These are phyloP conservation scores for Volucella inanis DNA, from an alignment of 2,888 invertebrate species.

Conservation along the genomic window DNA sequence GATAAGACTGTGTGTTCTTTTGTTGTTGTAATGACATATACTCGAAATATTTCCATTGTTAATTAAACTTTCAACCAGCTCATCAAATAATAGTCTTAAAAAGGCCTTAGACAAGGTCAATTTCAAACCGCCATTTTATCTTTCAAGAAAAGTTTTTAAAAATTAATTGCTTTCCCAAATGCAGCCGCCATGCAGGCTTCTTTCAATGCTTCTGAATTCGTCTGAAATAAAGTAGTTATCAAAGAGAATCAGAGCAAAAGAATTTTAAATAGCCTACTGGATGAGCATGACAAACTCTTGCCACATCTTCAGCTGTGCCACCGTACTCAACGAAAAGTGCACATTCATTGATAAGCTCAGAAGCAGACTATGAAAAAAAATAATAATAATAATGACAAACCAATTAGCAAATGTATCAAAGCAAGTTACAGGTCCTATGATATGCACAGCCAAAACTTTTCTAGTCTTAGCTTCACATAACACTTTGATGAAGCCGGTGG, in stretches of 20 bases:
- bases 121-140: too few relatives aligned
- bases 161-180: conserved; percentile 98
- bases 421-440: conserved; percentile 94
- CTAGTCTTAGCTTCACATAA: conserved; percentile 96
- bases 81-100: too few relatives aligned
- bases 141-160: conserved; percentile 83
- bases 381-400: background rate
- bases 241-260: conserved; percentile 10
- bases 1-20: too few relatives aligned
- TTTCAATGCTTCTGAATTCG: conserved; percentile 97
- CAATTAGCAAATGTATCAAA: background rate
- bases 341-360: conserved; percentile 98
- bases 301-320: conserved; percentile 98
- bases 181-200: conserved; percentile 98
- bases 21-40: too few relatives aligned
- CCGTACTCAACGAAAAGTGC: conserved; percentile 99
- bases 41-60: too few relatives aligned
- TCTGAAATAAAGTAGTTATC: conserved; percentile 86
- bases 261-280: conserved; percentile 87
- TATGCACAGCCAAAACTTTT: conserved; percentile 97
- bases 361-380: conserved; percentile 87
- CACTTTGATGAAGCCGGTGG: conserved; percentile 98
- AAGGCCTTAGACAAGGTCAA: too few relatives aligned
- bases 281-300: conserved; percentile 99
- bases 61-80: too few relatives aligned